A percentile compares a stretch with the other conserved stretches of the same genome.
Conservation (phyloP, 2,113 vertebrate genomes). For the Nerophis ophidion region DNA sequence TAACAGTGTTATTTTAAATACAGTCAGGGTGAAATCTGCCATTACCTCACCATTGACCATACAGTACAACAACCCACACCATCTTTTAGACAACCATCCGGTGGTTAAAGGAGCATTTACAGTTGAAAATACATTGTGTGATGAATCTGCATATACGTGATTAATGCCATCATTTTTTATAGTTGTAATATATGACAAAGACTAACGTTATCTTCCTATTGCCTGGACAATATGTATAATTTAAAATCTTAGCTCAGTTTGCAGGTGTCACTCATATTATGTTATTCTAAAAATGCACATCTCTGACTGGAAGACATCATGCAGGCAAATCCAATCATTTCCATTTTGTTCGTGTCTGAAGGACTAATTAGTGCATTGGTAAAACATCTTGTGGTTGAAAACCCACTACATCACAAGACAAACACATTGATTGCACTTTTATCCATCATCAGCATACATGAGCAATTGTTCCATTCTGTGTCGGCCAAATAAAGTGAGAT, state of each 20-base stretch:
- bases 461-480: constrained; percentile 6
- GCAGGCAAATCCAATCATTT: not conserved
- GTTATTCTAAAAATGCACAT: not conserved
- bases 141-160: too few relatives aligned
- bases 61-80: too few relatives aligned
- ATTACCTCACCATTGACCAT: too few relatives aligned
- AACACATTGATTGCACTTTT: constrained; percentile 11
- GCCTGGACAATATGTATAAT: not conserved
- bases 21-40: too few relatives aligned
- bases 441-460: constrained; percentile 16
- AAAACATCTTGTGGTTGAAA: constrained; percentile 8
- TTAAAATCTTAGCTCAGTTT: too few relatives aligned
- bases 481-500: constrained; percentile 21
- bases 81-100: too few relatives aligned
- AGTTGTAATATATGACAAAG: too few relatives aligned
- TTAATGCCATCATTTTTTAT: too few relatives aligned
- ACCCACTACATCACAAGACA: constrained; percentile 19
- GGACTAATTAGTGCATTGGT: constrained; percentile 6
- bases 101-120: too few relatives aligned
- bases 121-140: too few relatives aligned
- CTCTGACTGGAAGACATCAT: not conserved
- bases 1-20: too few relatives aligned
- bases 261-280: not conserved
- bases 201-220: not conserved
- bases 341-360: constrained; percentile 1